Evolutionary conservation across 2,113 vertebrate species (phyloP).

Genomic region (Gallinago jamesoni): DNA sequence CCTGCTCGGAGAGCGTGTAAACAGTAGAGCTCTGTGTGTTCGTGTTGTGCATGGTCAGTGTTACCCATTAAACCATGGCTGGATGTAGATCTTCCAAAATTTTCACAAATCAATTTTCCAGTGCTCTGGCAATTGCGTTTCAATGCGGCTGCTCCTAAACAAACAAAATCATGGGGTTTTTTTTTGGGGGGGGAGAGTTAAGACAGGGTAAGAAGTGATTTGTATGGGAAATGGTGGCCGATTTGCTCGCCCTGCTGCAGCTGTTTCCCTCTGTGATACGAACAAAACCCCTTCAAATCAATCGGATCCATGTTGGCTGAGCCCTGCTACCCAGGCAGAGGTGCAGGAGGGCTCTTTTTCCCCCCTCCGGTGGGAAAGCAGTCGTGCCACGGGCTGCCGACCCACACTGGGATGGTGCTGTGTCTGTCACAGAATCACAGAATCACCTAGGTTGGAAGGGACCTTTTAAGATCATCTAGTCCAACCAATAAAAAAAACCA

Average conservation of each 20-base stretch:
- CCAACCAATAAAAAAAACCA: too few relatives aligned
- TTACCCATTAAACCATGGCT: conserved; percentile 40
- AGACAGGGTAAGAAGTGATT: conserved; percentile 48
- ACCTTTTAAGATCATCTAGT: too few relatives aligned
- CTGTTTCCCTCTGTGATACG: conserved; percentile 37
- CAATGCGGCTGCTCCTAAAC: conserved; percentile 44
- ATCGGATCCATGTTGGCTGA: conserved; percentile 31
- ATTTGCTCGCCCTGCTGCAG: conserved; percentile 40
- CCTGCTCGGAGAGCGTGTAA: background rate
- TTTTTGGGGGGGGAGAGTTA: background rate
- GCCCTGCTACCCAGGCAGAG: background rate
- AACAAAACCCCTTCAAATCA: conserved; percentile 51
- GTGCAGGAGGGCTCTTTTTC: background rate
- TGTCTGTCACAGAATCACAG: background rate
- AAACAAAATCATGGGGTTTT: conserved; percentile 21
- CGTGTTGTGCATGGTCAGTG: conserved; percentile 40
- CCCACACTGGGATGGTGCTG: background rate
- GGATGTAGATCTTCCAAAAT: conserved; percentile 39
- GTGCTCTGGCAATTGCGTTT: conserved; percentile 43
- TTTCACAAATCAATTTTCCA: conserved; percentile 64
- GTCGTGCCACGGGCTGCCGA: background rate
- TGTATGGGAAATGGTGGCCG: conserved; percentile 64
- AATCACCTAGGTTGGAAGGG: too few relatives aligned
- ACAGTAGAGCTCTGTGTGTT: conserved; percentile 42
- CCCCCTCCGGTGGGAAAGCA: background rate